Percentiles rank a stretch among this genome's conserved stretches.
These are phyloP conservation scores for Argya squamiceps DNA, from an alignment of 2,797 vertebrate species.

Conservation along the genomic window DNA sequence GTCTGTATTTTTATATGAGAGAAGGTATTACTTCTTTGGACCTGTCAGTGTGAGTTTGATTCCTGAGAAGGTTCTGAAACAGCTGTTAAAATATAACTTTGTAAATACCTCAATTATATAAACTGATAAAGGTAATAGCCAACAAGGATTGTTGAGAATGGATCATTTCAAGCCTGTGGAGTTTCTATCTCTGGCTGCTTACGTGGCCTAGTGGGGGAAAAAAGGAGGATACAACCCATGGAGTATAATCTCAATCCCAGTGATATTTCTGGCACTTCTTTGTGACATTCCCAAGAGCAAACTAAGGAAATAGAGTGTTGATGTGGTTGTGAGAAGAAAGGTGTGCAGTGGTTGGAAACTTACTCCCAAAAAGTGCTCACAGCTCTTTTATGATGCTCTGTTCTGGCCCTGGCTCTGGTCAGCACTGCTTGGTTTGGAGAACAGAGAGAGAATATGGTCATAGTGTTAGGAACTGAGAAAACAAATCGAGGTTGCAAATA, in stretches of 20 bases:
- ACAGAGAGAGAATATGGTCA: accelerated
- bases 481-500: neutral
- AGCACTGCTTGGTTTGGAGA: neutral
- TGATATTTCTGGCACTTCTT: neutral
- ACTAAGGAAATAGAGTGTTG: neutral
- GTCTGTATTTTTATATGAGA: neutral
- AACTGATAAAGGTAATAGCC: neutral
- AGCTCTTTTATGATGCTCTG: neutral
- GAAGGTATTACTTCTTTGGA: neutral
- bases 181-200: neutral
- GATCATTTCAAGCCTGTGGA: neutral
- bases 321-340: neutral
- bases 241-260: neutral
- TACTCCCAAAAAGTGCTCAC: neutral
- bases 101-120: neutral
- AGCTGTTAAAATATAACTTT: neutral
- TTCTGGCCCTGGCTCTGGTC: neutral
- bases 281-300: neutral
- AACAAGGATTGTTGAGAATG: neutral
- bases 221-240: neutral
- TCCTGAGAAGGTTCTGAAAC: neutral
- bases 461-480: neutral
- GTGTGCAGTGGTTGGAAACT: neutral
- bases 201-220: neutral
- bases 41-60: neutral